Conservation (phyloP, 2,113 vertebrate genomes). For the Aspidoscelis tigris region DNA sequence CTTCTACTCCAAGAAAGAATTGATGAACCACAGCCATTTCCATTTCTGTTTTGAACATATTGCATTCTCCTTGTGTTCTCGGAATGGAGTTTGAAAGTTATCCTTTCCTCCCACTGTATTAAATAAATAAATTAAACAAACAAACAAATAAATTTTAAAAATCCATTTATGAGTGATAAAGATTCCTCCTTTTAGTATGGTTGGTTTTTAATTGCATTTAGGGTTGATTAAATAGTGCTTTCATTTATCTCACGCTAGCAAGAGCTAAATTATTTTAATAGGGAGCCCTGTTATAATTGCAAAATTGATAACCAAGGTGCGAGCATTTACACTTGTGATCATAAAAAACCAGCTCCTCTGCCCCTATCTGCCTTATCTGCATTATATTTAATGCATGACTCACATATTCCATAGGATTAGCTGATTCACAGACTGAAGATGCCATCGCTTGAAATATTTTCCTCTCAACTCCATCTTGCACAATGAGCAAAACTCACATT, state of each 20-base stretch:
- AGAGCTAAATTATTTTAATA: slow-evolving; percentile 62
- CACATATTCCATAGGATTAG: slow-evolving; percentile 60
- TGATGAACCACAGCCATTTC: slow-evolving; percentile 61
- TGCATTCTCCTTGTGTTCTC: slow-evolving; percentile 43
- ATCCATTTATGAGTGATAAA: slow-evolving; percentile 60
- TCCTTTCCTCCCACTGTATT: not conserved
- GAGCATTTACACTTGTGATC: slow-evolving; percentile 71
- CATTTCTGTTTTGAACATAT: slow-evolving; percentile 26
- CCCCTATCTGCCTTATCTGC: slow-evolving; percentile 39
- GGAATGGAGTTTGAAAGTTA: slow-evolving; percentile 17
- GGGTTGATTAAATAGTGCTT: slow-evolving; percentile 60
- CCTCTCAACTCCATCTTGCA: slow-evolving; percentile 19
- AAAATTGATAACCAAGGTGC: slow-evolving; percentile 71
- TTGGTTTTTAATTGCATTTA: slow-evolving; percentile 71
- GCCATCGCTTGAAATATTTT: not conserved
- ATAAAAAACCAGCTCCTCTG: slow-evolving; percentile 57
- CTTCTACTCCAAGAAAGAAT: slow-evolving; percentile 57
- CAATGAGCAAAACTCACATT: slow-evolving; percentile 15
- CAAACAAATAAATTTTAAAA: slow-evolving; percentile 15
- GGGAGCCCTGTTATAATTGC: slow-evolving; percentile 64
- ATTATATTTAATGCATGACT: slow-evolving; percentile 61
- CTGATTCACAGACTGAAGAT: slow-evolving; percentile 32
- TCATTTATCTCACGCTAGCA: slow-evolving; percentile 55
- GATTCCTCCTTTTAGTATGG: slow-evolving; percentile 37
- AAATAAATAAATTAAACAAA: not conserved